These are phyloP conservation scores for Pterocles gutturalis DNA, from an alignment of 2,113 vertebrate genomes.

Conservation along the genomic window DNA sequence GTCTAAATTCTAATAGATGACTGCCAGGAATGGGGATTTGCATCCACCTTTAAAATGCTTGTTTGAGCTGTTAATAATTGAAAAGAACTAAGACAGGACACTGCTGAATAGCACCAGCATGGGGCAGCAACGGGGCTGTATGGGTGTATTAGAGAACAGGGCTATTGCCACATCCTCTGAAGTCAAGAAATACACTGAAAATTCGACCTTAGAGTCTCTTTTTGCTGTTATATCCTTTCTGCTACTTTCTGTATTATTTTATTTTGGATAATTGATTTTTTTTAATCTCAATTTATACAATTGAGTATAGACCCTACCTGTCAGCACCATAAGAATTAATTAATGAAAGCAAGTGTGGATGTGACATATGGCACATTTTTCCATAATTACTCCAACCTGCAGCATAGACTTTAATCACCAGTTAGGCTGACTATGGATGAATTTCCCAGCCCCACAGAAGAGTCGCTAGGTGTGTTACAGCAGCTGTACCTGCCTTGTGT, in stretches of 20 bases:
- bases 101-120: neutral
- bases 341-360: neutral
- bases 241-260: neutral
- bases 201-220: neutral
- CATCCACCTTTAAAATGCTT: neutral
- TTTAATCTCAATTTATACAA: neutral
- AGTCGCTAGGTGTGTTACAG: neutral
- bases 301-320: too few relatives aligned
- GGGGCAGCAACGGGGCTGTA: neutral
- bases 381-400: neutral
- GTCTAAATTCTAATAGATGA: neutral
- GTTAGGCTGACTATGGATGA: neutral
- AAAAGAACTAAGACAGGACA: neutral
- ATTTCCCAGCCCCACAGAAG: neutral
- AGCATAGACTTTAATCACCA: neutral
- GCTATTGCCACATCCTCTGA: neutral
- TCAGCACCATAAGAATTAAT: neutral
- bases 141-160: accelerated
- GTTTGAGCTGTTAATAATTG: neutral
- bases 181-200: neutral
- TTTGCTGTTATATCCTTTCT: neutral
- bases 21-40: neutral
- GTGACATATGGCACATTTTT: accelerated
- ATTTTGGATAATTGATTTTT: neutral
- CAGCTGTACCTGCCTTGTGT: neutral